Percentiles rank a stretch among this genome's conserved stretches.
Evolutionary conservation across 2,888 invertebrate genomes (phyloP).

Genomic region (Clostera curtula): DNA sequence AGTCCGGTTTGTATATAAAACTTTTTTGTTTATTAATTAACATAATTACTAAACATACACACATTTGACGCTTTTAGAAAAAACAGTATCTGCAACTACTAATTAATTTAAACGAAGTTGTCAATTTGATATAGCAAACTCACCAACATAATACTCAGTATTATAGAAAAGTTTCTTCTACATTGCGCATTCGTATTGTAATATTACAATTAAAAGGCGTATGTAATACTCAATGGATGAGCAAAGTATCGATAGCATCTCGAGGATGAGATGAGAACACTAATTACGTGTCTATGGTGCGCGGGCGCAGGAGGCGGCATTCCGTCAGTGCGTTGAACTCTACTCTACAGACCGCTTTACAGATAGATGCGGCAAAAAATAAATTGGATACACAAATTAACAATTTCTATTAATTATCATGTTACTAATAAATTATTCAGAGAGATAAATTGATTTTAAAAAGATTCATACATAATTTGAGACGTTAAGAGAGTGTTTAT

Average conservation of each 20-base stretch:
- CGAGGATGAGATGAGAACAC: conserved; percentile 54
- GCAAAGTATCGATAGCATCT: conserved; percentile 36
- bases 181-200: conserved; percentile 19
- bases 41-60: too few relatives aligned
- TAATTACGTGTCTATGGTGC: conserved; percentile 68
- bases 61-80: too few relatives aligned
- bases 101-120: too few relatives aligned
- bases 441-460: too few relatives aligned
- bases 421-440: conserved; percentile 21
- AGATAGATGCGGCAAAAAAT: conserved; percentile 19
- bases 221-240: conserved; percentile 35
- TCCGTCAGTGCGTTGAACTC: conserved; percentile 54
- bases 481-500: too few relatives aligned
- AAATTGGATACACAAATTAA: conserved; percentile 26
- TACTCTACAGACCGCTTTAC: conserved; percentile 22
- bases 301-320: conserved; percentile 53
- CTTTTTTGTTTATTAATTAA: too few relatives aligned
- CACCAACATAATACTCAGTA: too few relatives aligned
- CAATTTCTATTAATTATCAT: conserved; percentile 25
- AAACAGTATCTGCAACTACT: too few relatives aligned
- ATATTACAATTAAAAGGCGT: conserved; percentile 14
- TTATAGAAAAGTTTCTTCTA: too few relatives aligned
- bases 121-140: too few relatives aligned
- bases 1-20: too few relatives aligned
- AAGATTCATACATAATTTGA: too few relatives aligned